Percentiles rank a stretch among this genome's conserved stretches.
phyloP scores from a whole-genome alignment of 2,113 vertebrate genomes.

The Hiodon alosoides region DNA sequence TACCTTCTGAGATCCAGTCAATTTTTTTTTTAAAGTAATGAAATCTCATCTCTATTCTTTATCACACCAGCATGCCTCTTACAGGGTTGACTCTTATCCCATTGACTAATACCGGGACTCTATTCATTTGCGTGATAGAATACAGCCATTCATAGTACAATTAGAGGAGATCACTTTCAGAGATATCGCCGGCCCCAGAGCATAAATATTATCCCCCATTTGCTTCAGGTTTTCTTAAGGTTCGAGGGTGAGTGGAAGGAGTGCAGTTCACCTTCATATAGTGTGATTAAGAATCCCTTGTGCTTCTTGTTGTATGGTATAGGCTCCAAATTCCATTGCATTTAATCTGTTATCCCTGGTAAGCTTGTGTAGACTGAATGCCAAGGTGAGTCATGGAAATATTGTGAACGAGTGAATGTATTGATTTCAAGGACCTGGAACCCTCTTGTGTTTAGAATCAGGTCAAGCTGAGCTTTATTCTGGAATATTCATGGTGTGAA shows the following conservation, averaged over 20 bases:
- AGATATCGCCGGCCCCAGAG: not conserved
- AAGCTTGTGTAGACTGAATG: too few species aligned
- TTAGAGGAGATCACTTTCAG: not conserved
- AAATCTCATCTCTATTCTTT: not conserved
- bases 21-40: not conserved
- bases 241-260: not conserved
- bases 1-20: not conserved
- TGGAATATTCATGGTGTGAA: not conserved
- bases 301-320: conserved; percentile 33
- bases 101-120: not conserved
- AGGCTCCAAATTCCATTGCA: too few species aligned
- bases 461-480: conserved; percentile 33
- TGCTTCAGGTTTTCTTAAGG: not conserved
- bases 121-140: conserved; percentile 17
- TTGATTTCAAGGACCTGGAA: not conserved
- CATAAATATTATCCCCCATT: conserved; percentile 18
- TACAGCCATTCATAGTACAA: conserved; percentile 22
- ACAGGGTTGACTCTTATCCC: not conserved
- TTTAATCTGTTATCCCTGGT: too few species aligned
- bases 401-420: conserved; percentile 56
- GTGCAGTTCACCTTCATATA: not conserved
- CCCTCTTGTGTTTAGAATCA: conserved; percentile 37
- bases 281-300: conserved; percentile 43
- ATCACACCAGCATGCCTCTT: not conserved
- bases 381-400: conserved; percentile 28